These are phyloP conservation scores for Salpingus planirostris DNA, from an alignment of 2,888 invertebrate species.

Conservation along the genomic window DNA sequence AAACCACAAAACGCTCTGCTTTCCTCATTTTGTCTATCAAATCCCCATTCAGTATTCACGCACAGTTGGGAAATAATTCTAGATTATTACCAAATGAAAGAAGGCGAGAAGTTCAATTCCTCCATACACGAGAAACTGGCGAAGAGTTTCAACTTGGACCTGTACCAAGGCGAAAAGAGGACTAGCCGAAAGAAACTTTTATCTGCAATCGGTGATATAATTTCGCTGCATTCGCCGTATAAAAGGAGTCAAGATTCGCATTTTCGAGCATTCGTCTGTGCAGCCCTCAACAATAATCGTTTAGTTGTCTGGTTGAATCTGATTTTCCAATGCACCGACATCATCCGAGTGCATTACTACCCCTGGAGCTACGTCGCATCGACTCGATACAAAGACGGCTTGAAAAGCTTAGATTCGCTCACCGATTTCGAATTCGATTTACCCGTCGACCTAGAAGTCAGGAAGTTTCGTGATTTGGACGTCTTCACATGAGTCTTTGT, in stretches of 20 bases:
- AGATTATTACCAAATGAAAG: conserved; percentile 84
- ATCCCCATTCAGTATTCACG: background rate
- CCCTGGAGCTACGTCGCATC: conserved; percentile 87
- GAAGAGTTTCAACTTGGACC: conserved; percentile 76
- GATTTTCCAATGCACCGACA: conserved; percentile 69
- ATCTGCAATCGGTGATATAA: conserved; percentile 78
- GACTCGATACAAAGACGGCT: conserved; percentile 88
- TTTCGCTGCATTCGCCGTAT: conserved; percentile 75
- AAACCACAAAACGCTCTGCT: conserved; percentile 43
- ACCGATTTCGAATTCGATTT: conserved; percentile 75
- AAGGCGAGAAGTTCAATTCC: conserved; percentile 82
- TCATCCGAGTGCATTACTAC: conserved; percentile 65
- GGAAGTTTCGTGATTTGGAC: conserved; percentile 57
- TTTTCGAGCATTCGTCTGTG: conserved; percentile 91
- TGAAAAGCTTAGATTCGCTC: conserved; percentile 76
- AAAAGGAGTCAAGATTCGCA: conserved; percentile 91
- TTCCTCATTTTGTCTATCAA: conserved; percentile 27
- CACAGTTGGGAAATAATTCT: conserved; percentile 88
- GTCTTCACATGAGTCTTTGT: background rate
- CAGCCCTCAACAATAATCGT: conserved; percentile 72
- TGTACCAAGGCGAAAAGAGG: conserved; percentile 60
- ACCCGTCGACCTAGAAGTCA: conserved; percentile 86
- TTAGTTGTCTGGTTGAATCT: conserved; percentile 84
- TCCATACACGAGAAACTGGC: conserved; percentile 86
- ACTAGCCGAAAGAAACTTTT: conserved; percentile 77